Base-by-base conservation (phyloP, 2,888 invertebrate genomes). In the Frankliniella fusca region DNA sequence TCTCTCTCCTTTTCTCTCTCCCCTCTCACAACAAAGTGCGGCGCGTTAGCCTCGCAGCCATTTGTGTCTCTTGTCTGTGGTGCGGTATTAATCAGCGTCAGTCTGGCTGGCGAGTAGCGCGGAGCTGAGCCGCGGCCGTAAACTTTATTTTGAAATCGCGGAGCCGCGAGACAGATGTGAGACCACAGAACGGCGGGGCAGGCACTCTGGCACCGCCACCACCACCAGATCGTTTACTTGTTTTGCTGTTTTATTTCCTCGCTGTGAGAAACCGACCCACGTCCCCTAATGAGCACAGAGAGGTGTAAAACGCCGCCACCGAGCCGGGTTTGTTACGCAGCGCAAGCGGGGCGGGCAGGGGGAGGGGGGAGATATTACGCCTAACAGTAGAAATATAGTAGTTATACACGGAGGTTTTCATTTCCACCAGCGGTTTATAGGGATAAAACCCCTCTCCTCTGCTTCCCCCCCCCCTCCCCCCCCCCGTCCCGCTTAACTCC, bases 241-340 rank as follows among this genome's bases (percentile, higher is more conserved):
- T 61, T 61, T 15, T 61, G 61, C 18, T 61, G 61, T 61, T 61
- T 61, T 61, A 61, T 61, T 61, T 61, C 61, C 61, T n/a, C 61
- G 61, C 20, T n/a, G 61, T 20, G 61, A 61, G 61, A 61, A n/a
- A 8, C 61, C 38, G 15, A 8, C 15, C 8, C 61, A 38, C 38
- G 38, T 38, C 3, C 12, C 54, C 54, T 54, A 61, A 61, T 61
- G 61, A 61, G 61, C 61, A 18, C 61, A 18, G 61, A 54, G 54
- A 61, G 61, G 61, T 61, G 61, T 61, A 15, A 15, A 61, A 18
- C 11, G 54, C 15, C 8, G 15, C 54, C 54, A 9, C 18, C 18
- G 54, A 3, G 61, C 54, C 15, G 54, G 5, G 54, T 54, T 54
- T 54, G 54, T 54, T 7, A 54, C 54, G 54, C 54, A 18, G 54